These are phyloP conservation scores for Ectropis crepuscularia DNA, from an alignment of 2,888 invertebrate species.

Conservation along the genomic window DNA sequence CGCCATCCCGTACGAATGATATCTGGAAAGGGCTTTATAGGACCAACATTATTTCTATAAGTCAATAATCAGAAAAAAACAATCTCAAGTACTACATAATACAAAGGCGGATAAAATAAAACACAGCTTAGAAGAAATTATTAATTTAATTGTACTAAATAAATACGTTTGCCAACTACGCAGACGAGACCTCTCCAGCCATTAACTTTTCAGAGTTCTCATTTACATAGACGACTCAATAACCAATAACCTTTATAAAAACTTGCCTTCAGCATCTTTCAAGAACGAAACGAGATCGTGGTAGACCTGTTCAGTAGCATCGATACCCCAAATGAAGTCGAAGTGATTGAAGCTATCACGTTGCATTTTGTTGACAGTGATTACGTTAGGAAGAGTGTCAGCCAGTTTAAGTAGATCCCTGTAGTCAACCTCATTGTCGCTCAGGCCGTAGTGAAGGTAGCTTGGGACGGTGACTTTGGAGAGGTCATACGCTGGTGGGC, in stretches of 20 bases:
- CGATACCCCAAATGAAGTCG: constrained; percentile 60
- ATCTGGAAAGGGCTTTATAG: too few relatives aligned
- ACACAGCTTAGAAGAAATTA: too few relatives aligned
- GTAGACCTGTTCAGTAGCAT: constrained; percentile 49
- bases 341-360: constrained; percentile 55
- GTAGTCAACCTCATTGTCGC: constrained; percentile 49
- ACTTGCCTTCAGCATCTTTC: constrained; percentile 49
- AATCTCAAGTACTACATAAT: too few relatives aligned
- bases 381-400: constrained; percentile 46
- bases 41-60: too few relatives aligned
- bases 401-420: constrained; percentile 50
- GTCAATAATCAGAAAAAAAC: too few relatives aligned
- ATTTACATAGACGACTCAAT: constrained; percentile 4
- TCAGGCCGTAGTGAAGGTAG: constrained; percentile 55
- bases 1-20: too few relatives aligned
- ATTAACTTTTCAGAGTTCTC: constrained; percentile 9
- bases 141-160: background rate
- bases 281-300: constrained; percentile 46
- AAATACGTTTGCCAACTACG: constrained; percentile 3
- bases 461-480: constrained; percentile 48
- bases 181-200: constrained; percentile 3
- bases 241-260: constrained; percentile 32
- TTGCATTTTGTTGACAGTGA: constrained; percentile 35
- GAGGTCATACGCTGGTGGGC: constrained; percentile 58
- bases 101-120: too few relatives aligned